Evolutionary conservation across 1,140 invertebrate species (phyloP).

Genomic region (Euborellia annulipes): DNA sequence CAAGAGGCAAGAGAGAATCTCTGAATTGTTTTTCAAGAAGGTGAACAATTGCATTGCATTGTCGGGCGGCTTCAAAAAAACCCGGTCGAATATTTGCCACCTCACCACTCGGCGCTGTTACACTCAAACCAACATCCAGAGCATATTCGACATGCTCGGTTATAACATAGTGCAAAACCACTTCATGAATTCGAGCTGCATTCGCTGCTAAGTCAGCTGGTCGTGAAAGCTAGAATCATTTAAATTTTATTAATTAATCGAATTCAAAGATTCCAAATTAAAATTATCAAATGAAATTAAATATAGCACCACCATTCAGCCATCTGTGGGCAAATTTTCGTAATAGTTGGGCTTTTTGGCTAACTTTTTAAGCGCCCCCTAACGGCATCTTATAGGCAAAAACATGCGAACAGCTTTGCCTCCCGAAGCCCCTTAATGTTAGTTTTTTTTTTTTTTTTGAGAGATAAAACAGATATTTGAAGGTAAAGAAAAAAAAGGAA

Average conservation of each 20-base stretch:
- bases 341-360: too few relatives aligned
- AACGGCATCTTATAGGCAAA: too few relatives aligned
- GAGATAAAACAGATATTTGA: conserved; percentile 6
- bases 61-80: conserved; percentile 87
- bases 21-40: conserved; percentile 89
- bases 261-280: too few relatives aligned
- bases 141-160: conserved; percentile 94
- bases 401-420: too few relatives aligned
- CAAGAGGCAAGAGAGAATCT: conserved; percentile 74
- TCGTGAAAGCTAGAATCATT: conserved; percentile 53
- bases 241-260: too few relatives aligned
- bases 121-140: conserved; percentile 74
- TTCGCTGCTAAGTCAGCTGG: conserved; percentile 62
- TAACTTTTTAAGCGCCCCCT: too few relatives aligned
- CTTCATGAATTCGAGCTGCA: conserved; percentile 71
- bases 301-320: too few relatives aligned
- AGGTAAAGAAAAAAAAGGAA: conserved; percentile 21
- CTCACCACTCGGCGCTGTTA: conserved; percentile 79
- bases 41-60: conserved; percentile 92
- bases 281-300: too few relatives aligned
- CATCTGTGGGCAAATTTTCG: too few relatives aligned
- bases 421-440: too few relatives aligned
- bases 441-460: too few relatives aligned
- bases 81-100: conserved; percentile 48
- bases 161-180: conserved; percentile 71